phyloP scores from a whole-genome alignment of 2,888 invertebrate species.

The Drosophila basisetae region DNA sequence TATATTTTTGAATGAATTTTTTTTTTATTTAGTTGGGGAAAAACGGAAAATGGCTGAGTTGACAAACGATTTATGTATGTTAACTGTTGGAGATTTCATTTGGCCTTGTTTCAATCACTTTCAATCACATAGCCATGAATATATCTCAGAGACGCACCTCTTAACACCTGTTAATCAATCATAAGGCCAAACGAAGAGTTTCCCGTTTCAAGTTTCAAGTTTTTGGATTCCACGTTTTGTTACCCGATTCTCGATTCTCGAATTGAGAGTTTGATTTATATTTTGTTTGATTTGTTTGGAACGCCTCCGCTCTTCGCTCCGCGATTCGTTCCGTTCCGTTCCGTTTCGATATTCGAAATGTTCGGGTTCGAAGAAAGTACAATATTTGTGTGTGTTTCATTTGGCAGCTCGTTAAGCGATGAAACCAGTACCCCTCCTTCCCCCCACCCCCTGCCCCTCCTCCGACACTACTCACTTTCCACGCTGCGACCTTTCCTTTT shows the following conservation, averaged over 20 bases:
- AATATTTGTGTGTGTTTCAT: conserved; percentile 22
- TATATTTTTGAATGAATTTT: not conserved
- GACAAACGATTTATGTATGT: not conserved
- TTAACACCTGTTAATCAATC: conserved; percentile 4
- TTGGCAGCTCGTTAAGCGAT: conserved; percentile 64
- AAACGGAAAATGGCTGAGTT: not conserved
- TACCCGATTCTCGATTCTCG: not conserved
- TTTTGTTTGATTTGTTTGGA: conserved; percentile 23
- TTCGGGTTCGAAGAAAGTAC: not conserved
- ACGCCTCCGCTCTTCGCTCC: conserved; percentile 31
- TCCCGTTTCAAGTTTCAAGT: not conserved
- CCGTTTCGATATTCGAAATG: conserved; percentile 5
- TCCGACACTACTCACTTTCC: too few relatives aligned
- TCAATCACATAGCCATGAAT: too few relatives aligned
- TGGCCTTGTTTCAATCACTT: not conserved
- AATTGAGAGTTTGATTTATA: conserved; percentile 37
- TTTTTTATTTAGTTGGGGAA: too few relatives aligned
- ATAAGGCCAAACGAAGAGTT: not conserved
- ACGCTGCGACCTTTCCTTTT: conserved; percentile 22
- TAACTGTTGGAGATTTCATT: not conserved
- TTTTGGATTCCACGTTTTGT: not conserved
- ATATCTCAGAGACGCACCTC: not conserved
- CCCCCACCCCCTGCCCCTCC: not conserved
- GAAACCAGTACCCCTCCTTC: conserved; percentile 6
- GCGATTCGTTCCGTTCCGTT: conserved; percentile 2